Evolutionary conservation across 1,140 invertebrate species (phyloP).

Genomic region (Dendrolimus kikuchii): DNA sequence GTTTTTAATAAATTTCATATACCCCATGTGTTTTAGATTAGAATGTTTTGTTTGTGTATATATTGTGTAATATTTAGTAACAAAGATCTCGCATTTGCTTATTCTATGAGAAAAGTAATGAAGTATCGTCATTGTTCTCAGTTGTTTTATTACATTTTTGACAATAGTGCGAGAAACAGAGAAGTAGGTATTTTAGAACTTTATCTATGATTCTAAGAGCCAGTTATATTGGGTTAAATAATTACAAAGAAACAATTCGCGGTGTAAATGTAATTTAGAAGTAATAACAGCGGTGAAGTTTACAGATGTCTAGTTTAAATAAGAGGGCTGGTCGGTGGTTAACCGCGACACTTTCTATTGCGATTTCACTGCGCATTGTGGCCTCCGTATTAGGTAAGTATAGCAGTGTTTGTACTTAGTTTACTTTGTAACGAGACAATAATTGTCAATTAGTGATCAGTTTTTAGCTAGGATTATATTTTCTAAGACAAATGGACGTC

Average conservation of each 20-base stretch:
- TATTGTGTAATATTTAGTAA: no score
- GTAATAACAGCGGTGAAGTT: constrained; percentile 19
- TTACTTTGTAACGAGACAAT: background rate
- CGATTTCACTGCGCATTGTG: constrained; percentile 27
- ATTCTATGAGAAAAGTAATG: no score
- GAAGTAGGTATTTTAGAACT: no score
- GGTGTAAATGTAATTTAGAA: constrained; percentile 21
- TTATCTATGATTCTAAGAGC: no score
- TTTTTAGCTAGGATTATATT: background rate
- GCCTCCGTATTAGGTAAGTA: constrained; percentile 8
- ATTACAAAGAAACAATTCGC: constrained; percentile 16
- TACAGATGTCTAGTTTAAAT: constrained; percentile 41
- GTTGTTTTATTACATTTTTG: no score
- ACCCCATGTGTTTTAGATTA: no score
- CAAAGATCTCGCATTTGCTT: no score
- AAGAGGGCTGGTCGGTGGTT: constrained; percentile 30
- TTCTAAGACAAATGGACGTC: background rate
- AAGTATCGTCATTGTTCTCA: no score
- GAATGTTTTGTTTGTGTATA: no score
- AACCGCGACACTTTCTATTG: constrained; percentile 46
- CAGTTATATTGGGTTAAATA: constrained; percentile 7
- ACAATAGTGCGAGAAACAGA: no score
- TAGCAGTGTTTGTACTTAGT: constrained; percentile 5
- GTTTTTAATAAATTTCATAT: no score
- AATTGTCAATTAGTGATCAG: no score